Percentiles rank a stretch among this genome's conserved stretches.
Conservation (phyloP, 2,888 invertebrate species). For the Caenorhabditis uteleia region DNA sequence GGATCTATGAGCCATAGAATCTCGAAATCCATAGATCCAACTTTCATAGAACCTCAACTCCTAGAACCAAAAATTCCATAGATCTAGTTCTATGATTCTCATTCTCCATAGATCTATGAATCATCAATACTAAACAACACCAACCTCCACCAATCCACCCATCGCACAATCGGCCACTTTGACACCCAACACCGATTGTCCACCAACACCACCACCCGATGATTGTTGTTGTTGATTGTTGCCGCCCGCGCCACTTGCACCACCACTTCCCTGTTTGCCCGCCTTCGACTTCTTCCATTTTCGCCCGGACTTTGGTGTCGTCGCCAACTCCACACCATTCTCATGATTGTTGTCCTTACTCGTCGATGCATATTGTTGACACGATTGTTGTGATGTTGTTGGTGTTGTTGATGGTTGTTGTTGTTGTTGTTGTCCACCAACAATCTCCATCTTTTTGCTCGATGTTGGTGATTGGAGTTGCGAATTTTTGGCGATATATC, state of each 20-base stretch:
- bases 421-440: no score
- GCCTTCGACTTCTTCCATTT: conserved; percentile 55
- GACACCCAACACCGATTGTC: conserved; percentile 39
- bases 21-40: no score
- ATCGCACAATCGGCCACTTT: conserved; percentile 44
- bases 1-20: no score
- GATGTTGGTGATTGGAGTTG: conserved; percentile 54
- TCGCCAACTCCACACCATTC: background rate
- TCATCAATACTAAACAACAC: background rate
- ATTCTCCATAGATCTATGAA: background rate
- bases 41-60: no score
- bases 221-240: conserved; percentile 21
- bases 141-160: conserved; percentile 33
- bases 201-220: conserved; percentile 12
- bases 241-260: conserved; percentile 4
- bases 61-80: no score
- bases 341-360: conserved; percentile 1
- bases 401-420: conserved; percentile 3
- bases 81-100: no score
- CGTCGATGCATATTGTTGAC: conserved; percentile 9
- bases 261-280: conserved; percentile 46
- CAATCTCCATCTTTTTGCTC: conserved; percentile 31
- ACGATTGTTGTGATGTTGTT: conserved; percentile 4
- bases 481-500: conserved; percentile 59
- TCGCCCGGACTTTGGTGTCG: conserved; percentile 47